These are phyloP conservation scores for Rotaria macrura DNA, from an alignment of 2,888 invertebrate genomes.

Conservation along the genomic window DNA sequence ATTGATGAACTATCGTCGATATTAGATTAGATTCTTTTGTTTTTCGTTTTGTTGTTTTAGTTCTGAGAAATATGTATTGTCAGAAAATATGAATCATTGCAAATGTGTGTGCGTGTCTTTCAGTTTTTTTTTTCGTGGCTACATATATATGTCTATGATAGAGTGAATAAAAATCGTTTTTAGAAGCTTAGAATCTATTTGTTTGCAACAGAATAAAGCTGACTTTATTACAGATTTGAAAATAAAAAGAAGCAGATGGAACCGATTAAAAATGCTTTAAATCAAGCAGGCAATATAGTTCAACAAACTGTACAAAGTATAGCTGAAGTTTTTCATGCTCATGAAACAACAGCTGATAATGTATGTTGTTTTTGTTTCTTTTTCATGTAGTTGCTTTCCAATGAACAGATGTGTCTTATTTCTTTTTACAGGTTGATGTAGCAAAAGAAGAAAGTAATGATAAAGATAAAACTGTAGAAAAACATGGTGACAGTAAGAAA, in stretches of 20 bases:
- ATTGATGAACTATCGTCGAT: not conserved
- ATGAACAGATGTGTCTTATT: not conserved
- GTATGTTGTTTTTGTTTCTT: not conserved
- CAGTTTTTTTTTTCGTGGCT: not conserved
- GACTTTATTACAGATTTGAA: not conserved
- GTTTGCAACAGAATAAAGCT: too few relatives aligned
- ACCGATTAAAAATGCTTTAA: not conserved
- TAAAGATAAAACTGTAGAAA: not conserved
- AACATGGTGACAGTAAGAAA: not conserved
- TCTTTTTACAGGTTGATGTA: not conserved
- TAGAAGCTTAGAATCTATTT: not conserved
- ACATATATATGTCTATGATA: not conserved
- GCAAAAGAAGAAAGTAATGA: not conserved
- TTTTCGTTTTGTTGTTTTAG: too few relatives aligned
- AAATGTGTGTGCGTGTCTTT: not conserved
- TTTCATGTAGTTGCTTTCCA: not conserved
- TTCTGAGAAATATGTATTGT: not conserved
- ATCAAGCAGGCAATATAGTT: not conserved
- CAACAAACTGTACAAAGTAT: not conserved
- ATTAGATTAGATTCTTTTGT: not conserved
- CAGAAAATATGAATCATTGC: not conserved
- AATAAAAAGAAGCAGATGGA: not conserved
- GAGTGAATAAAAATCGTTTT: not conserved
- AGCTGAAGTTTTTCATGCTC: not conserved
- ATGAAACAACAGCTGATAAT: not conserved